Base-by-base conservation (phyloP, 2,113 vertebrate genomes). In the Anseranas semipalmata region DNA sequence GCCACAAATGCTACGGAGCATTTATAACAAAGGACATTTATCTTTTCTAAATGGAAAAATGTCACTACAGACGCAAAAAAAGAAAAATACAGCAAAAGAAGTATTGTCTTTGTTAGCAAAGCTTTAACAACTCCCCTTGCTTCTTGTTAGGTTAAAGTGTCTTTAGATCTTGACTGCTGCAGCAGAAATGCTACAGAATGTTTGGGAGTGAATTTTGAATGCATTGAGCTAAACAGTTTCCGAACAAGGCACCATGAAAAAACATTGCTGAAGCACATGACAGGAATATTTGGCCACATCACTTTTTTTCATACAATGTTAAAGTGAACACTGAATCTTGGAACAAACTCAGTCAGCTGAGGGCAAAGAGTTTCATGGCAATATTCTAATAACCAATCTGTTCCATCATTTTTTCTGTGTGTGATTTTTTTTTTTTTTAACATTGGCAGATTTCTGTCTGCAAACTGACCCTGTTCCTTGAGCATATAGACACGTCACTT, bases 271-370 rank as follows among this genome's bases (percentile, higher is more conserved):
- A 94, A 76, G 35, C n/a, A 37, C 70, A 33, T 53, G 43, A 87
- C 85, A 74, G 58, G 43, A 87, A 68, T 82, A 58, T 73, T 85
- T 53, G 78, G 5, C 22, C 63, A 87, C 62, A 66, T 39, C n/a
- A 10, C 50, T 74, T 87, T 86, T 56, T 88, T 93, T 71, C 33
- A 33, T 60, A 52, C 39, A 8, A 12, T 33, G 9, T 86, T 58
- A 74, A 94, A 88, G 14, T 76, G 85, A 83, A 55, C 22, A 30
- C 24, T 89, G 63, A 94, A 59, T 74, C 59, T 91, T 94, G 78
- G 67, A 83, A 88, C 25, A 73, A 87, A 50, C n/a, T 46, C 67
- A 70, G 71, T n/a, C 19, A 83, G 27, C 15, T 63, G 37, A 87
- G 60, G 50, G 59, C 55, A 80, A 90, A 79, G 56, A 27, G 10